These are phyloP conservation scores for Noctilio leporinus DNA, from an alignment of 2,113 vertebrate genomes.

Conservation along the genomic window DNA sequence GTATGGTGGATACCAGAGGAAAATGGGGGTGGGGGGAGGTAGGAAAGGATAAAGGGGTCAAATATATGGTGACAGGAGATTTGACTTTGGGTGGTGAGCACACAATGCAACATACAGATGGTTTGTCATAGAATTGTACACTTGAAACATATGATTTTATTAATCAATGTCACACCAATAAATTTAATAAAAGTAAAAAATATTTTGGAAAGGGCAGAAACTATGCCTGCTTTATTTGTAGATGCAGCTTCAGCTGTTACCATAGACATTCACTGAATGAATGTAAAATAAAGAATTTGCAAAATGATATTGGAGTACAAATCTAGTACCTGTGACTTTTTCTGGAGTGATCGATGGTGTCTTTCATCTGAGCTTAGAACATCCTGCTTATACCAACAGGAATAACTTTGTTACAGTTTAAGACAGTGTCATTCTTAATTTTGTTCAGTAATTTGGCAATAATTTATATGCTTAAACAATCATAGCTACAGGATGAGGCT, in stretches of 20 bases:
- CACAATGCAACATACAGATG: not conserved
- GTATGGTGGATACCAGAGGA: not conserved
- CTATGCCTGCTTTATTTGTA: not conserved
- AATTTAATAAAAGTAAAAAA: not conserved
- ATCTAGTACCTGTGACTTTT: not conserved
- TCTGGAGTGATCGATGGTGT: not conserved
- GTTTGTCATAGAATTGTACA: not conserved
- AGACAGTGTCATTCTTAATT: slow-evolving; percentile 19
- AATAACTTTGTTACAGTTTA: slow-evolving; percentile 6
- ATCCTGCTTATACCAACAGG: not conserved
- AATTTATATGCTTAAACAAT: slow-evolving; percentile 23
- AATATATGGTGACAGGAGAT: not conserved
- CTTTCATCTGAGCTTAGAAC: slow-evolving; percentile 28
- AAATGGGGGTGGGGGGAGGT: not conserved
- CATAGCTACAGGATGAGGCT: not conserved
- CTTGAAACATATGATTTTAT: not conserved
- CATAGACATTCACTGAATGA: not conserved
- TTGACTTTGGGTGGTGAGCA: not conserved
- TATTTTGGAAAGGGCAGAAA: not conserved
- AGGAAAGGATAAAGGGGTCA: not conserved
- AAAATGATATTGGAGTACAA: not conserved
- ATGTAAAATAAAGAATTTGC: slow-evolving; percentile 1
- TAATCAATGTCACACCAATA: not conserved
- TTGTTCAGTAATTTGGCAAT: slow-evolving; percentile 44
- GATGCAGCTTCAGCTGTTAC: not conserved